Conservation (phyloP, 53 echinoderm and acorn worm species). For the Temnopleurus reevesii region DNA sequence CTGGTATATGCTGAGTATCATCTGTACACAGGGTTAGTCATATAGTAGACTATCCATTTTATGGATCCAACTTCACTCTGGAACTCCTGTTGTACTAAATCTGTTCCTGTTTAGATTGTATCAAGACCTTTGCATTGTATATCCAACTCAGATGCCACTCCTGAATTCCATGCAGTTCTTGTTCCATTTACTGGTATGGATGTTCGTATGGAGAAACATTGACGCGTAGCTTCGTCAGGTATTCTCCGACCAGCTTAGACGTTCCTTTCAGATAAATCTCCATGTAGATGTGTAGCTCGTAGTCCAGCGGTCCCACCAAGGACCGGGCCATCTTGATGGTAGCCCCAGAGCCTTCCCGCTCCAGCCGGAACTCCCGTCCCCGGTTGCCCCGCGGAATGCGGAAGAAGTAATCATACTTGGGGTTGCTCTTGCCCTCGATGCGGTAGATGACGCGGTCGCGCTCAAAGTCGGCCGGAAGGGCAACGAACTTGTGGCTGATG, state of each 20-base stretch:
- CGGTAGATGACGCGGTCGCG: constrained; percentile 63
- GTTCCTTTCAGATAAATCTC: constrained; percentile 64
- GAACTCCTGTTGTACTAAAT: no score
- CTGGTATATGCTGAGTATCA: no score
- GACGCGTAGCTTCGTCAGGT: constrained; percentile 76
- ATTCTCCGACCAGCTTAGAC: constrained; percentile 59
- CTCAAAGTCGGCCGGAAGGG: constrained; percentile 63
- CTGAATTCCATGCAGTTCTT: no score
- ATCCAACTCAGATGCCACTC: no score
- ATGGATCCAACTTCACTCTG: no score
- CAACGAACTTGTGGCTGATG: constrained; percentile 84
- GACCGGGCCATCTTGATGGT: constrained; percentile 65
- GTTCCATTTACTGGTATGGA: background rate
- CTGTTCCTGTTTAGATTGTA: no score
- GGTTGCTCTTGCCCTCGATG: constrained; percentile 66
- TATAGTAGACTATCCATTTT: no score
- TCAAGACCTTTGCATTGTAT: no score
- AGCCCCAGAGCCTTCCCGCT: constrained; percentile 55
- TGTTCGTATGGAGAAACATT: constrained; percentile 63
- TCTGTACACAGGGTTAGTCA: no score
- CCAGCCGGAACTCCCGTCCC: constrained; percentile 70
- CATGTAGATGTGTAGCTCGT: constrained; percentile 73
- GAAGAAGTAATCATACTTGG: constrained; percentile 72
- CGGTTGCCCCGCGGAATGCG: constrained; percentile 62
- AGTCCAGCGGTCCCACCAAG: constrained; percentile 74